Percentiles rank a stretch among this genome's conserved stretches.
These are phyloP conservation scores for Lophius americanus DNA, from an alignment of 2,797 vertebrate species.

Conservation along the genomic window DNA sequence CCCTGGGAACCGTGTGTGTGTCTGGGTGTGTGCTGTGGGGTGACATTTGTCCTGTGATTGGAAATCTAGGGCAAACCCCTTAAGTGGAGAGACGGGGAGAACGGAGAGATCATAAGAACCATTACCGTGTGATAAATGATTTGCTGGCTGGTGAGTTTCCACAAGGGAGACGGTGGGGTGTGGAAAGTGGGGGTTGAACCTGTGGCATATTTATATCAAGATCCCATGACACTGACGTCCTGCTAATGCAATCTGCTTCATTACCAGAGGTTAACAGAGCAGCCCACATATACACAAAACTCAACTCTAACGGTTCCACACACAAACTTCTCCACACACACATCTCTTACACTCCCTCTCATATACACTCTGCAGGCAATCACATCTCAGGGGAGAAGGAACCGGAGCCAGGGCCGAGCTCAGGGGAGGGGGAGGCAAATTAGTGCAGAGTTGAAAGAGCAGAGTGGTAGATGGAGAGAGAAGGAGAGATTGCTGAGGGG, in stretches of 20 bases:
- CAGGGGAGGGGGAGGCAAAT: constrained; percentile 68
- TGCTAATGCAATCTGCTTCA: constrained; percentile 66
- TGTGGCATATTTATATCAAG: constrained; percentile 56
- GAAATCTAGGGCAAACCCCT: constrained; percentile 75
- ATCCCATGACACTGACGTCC: constrained; percentile 53
- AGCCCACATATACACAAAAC: constrained; percentile 26
- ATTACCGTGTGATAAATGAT: constrained; percentile 80
- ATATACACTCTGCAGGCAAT: constrained; percentile 58
- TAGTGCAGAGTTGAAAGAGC: constrained; percentile 66
- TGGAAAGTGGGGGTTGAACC: constrained; percentile 38
- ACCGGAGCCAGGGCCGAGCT: constrained; percentile 50
- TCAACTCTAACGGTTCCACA: constrained; percentile 35
- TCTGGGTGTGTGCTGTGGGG: constrained; percentile 23
- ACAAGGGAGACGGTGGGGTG: constrained; percentile 50
- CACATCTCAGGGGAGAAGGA: constrained; percentile 59
- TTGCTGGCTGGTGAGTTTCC: constrained; percentile 68
- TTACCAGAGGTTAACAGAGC: constrained; percentile 24
- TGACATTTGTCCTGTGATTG: constrained; percentile 51
- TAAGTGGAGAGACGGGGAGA: constrained; percentile 67
- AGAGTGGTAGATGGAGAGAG: constrained; percentile 48
- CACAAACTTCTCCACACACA: constrained; percentile 2
- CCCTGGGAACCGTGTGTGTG: constrained; percentile 10
- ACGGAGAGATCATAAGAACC: constrained; percentile 72
- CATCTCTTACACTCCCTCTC: constrained; percentile 21
- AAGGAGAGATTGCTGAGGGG: constrained; percentile 23